phyloP scores from a whole-genome alignment of 2,113 vertebrate species.

The Odocoileus hemionus region DNA sequence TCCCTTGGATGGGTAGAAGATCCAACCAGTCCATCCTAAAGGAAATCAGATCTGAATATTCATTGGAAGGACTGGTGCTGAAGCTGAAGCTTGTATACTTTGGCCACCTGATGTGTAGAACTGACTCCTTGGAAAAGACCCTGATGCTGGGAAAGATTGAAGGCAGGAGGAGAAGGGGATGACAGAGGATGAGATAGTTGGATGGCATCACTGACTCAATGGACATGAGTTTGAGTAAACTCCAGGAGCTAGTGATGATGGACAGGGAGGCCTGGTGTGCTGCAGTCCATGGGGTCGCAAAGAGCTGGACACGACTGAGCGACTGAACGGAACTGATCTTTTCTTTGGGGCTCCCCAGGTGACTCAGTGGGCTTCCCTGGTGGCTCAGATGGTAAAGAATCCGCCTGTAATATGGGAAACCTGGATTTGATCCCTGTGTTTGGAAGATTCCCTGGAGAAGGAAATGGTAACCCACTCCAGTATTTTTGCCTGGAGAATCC shows the following conservation, averaged over 20 bases:
- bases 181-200: neutral
- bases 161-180: neutral
- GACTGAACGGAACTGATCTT: neutral
- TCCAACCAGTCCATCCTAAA: neutral
- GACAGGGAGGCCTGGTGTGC: neutral
- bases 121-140: neutral
- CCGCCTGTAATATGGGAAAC: neutral
- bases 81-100: neutral
- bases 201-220: neutral
- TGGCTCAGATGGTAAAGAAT: neutral
- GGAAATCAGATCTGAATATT: neutral
- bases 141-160: neutral
- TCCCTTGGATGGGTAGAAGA: neutral
- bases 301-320: neutral
- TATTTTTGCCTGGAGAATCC: neutral
- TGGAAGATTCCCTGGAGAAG: neutral
- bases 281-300: neutral
- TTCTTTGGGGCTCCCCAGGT: neutral
- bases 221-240: neutral
- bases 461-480: neutral
- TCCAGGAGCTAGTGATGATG: accelerated
- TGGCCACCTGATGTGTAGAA: neutral
- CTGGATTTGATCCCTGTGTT: neutral
- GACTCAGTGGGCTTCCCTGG: neutral
- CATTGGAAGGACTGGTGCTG: neutral